Evolutionary conservation across 2,113 vertebrate genomes (phyloP).

Genomic region (Trichechus manatus): DNA sequence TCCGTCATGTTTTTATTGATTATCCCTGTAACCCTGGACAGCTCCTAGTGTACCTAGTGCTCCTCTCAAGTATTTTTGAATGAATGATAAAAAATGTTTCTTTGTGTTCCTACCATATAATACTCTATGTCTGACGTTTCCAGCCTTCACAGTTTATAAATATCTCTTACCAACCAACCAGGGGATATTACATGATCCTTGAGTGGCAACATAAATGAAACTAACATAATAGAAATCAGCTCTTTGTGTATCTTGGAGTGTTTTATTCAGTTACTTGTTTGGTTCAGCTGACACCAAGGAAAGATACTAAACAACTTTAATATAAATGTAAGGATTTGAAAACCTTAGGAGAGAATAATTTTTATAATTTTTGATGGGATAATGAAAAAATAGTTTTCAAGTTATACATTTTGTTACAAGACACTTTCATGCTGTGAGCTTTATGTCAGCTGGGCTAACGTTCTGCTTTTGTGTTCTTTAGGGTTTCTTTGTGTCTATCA

Average conservation of each 20-base stretch:
- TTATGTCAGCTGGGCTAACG: neutral
- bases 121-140: neutral
- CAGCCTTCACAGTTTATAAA: neutral
- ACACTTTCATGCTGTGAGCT: neutral
- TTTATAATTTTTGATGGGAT: neutral
- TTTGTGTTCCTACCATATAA: neutral
- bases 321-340: neutral
- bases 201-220: neutral
- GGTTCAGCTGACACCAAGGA: neutral
- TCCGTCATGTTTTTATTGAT: neutral
- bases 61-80: constrained; percentile 22
- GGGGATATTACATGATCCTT: neutral
- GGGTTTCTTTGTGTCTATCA: constrained; percentile 96
- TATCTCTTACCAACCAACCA: neutral
- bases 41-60: neutral
- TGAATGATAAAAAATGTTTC: neutral
- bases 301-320: constrained; percentile 8
- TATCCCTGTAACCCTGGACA: neutral
- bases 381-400: neutral
- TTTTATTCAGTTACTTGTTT: neutral
- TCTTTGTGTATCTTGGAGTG: neutral
- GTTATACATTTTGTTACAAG: neutral
- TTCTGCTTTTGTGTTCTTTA: constrained; percentile 75
- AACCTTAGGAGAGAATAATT: constrained; percentile 1
- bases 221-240: neutral